Conservation (phyloP, 2,888 invertebrate genomes). For the Synergus itoensis region DNA sequence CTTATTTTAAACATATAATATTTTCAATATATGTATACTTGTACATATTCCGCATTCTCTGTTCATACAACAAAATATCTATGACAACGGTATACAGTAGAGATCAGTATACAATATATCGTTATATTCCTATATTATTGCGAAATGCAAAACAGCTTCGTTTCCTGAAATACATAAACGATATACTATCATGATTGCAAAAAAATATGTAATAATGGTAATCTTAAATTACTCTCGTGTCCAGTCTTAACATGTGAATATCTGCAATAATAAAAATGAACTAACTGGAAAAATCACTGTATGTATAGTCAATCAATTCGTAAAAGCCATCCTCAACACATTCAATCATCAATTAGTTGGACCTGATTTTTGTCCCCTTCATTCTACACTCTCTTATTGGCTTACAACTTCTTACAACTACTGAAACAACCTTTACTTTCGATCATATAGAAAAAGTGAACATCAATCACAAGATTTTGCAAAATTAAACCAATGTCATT, state of each 20-base stretch:
- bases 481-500: background rate
- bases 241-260: constrained; percentile 65
- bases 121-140: constrained; percentile 67
- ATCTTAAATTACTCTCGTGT: constrained; percentile 58
- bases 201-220: constrained; percentile 64
- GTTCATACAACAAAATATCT: constrained; percentile 77
- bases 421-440: constrained; percentile 15
- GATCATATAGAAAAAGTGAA: constrained; percentile 13
- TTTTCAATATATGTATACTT: constrained; percentile 75
- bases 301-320: background rate
- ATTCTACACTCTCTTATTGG: constrained; percentile 3
- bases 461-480: constrained; percentile 17
- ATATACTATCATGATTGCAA: constrained; percentile 65
- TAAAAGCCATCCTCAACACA: background rate
- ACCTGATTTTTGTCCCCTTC: constrained; percentile 5
- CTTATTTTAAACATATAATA: constrained; percentile 77
- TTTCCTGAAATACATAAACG: constrained; percentile 60
- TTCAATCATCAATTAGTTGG: constrained; percentile 3
- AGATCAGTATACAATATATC: constrained; percentile 72
- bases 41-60: constrained; percentile 65
- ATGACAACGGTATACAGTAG: constrained; percentile 73
- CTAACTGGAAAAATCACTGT: constrained; percentile 27
- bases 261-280: constrained; percentile 43
- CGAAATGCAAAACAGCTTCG: constrained; percentile 67
- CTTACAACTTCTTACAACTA: constrained; percentile 1